A percentile compares a stretch with the other conserved stretches of the same genome.
Evolutionary conservation across 2,113 vertebrate genomes (phyloP).

Genomic region (Marcusenius ussheri): DNA sequence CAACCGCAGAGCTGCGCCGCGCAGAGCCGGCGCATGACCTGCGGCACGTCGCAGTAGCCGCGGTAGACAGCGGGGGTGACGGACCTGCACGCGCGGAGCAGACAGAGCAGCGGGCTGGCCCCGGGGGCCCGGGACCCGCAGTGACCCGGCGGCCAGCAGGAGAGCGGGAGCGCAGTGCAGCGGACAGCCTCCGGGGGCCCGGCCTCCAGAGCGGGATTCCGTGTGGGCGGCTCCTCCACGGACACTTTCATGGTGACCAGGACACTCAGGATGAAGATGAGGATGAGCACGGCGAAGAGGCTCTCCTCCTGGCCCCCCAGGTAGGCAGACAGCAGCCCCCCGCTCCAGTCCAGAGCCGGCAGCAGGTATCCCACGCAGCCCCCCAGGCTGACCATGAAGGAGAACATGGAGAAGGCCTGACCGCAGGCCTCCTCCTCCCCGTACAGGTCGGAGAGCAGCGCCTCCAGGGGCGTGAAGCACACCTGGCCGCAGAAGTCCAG

Average conservation of each 20-base stretch:
- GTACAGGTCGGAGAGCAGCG: slow-evolving; percentile 65
- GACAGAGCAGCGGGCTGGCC: slow-evolving; percentile 54
- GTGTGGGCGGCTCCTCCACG: slow-evolving; percentile 38
- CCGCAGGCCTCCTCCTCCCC: slow-evolving; percentile 55
- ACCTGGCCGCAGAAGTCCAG: slow-evolving; percentile 70
- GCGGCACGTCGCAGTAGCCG: slow-evolving; percentile 63
- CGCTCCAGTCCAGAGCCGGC: slow-evolving; percentile 63
- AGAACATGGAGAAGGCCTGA: slow-evolving; percentile 68
- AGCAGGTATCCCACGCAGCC: slow-evolving; percentile 67
- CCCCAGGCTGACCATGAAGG: slow-evolving; percentile 69
- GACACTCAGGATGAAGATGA: slow-evolving; percentile 63
- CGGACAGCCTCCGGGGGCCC: slow-evolving; percentile 15
- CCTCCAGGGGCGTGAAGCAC: slow-evolving; percentile 67
- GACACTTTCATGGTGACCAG: slow-evolving; percentile 67
- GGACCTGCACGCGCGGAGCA: slow-evolving; percentile 60
- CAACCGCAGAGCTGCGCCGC: slow-evolving; percentile 70
- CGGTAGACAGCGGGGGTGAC: slow-evolving; percentile 65
- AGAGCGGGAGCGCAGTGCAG: slow-evolving; percentile 35
- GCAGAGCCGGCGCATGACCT: slow-evolving; percentile 63
- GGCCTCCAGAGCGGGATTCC: not conserved
- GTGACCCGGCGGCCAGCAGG: slow-evolving; percentile 51
- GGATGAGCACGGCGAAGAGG: slow-evolving; percentile 63
- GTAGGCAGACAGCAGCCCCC: slow-evolving; percentile 52
- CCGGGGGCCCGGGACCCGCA: slow-evolving; percentile 51
- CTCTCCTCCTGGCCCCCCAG: slow-evolving; percentile 64